Evolutionary conservation across 1,140 invertebrate genomes (phyloP).

Genomic region (Drosophila navojoa): DNA sequence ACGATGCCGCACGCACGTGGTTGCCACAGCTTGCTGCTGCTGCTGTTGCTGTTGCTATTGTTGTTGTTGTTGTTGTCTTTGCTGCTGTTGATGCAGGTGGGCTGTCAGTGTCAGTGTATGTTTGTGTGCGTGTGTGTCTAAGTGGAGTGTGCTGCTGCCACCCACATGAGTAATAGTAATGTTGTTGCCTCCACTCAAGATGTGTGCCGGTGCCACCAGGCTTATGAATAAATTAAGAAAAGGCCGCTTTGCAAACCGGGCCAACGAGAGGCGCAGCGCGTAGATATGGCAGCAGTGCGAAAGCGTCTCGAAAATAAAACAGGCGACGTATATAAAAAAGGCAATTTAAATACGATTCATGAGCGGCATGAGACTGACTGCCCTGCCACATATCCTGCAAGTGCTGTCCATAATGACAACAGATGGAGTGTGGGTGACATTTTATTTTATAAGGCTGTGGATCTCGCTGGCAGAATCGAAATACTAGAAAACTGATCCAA

Average conservation of each 20-base stretch:
- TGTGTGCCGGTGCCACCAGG: slow-evolving; percentile 57
- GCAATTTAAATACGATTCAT: slow-evolving; percentile 70
- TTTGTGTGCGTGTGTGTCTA: slow-evolving; percentile 17
- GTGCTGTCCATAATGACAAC: not conserved
- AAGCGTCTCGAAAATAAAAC: slow-evolving; percentile 55
- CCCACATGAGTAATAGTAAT: slow-evolving; percentile 78
- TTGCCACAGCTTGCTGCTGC: slow-evolving; percentile 36
- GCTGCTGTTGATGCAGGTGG: not conserved
- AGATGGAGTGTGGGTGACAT: too few relatives aligned
- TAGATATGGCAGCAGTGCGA: not conserved
- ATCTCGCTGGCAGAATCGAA: too few relatives aligned
- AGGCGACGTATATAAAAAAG: slow-evolving; percentile 67
- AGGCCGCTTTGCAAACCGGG: slow-evolving; percentile 46
- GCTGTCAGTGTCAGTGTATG: not conserved
- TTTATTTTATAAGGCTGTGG: too few relatives aligned
- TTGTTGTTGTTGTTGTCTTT: not conserved
- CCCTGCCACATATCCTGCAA: slow-evolving; percentile 38
- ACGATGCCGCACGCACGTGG: slow-evolving; percentile 72
- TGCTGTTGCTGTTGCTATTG: not conserved
- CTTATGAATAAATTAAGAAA: slow-evolving; percentile 81
- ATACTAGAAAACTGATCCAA: not conserved
- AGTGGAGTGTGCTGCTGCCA: slow-evolving; percentile 32
- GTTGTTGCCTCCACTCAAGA: slow-evolving; percentile 76
- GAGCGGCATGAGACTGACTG: slow-evolving; percentile 35
- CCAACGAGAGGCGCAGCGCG: slow-evolving; percentile 1